Percentiles rank a stretch among this genome's conserved stretches.
Conservation (phyloP, 2,113 vertebrate genomes). For the Marcusenius ussheri region DNA sequence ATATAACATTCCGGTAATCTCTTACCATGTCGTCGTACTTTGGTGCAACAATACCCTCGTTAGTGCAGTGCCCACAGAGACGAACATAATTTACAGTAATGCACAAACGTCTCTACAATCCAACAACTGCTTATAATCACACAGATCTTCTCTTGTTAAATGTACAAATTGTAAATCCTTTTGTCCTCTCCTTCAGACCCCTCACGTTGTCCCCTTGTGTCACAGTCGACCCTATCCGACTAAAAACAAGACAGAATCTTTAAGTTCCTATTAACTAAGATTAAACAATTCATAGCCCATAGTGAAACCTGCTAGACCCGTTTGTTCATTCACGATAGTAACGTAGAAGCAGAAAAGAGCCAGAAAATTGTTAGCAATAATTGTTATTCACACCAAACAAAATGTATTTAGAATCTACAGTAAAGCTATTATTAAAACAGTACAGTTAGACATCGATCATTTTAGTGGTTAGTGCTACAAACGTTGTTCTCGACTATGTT, state of each 20-base stretch:
- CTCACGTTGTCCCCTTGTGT: conserved; percentile 8
- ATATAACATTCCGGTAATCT: neutral
- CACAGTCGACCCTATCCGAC: conserved; percentile 21
- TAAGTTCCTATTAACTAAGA: conserved; percentile 14
- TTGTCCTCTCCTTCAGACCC: neutral
- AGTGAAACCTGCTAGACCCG: neutral
- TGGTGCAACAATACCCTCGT: conserved; percentile 38
- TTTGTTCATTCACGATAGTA: neutral
- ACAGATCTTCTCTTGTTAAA: neutral
- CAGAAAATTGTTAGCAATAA: neutral
- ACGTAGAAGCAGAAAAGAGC: neutral
- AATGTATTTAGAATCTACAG: neutral
- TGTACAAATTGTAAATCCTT: neutral
- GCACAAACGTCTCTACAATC: neutral
- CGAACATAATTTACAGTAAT: conserved; percentile 38
- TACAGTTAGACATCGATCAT: neutral
- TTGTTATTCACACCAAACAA: neutral
- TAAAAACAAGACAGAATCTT: neutral
- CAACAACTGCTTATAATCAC: neutral
- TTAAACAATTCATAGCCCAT: neutral
- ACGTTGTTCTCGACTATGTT: neutral
- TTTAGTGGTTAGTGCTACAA: neutral
- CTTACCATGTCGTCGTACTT: conserved; percentile 41
- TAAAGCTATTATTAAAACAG: neutral
- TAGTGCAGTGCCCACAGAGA: conserved; percentile 30